These are phyloP conservation scores for Arnoldichthys spilopterus DNA, from an alignment of 2,797 vertebrate species.

Conservation along the genomic window DNA sequence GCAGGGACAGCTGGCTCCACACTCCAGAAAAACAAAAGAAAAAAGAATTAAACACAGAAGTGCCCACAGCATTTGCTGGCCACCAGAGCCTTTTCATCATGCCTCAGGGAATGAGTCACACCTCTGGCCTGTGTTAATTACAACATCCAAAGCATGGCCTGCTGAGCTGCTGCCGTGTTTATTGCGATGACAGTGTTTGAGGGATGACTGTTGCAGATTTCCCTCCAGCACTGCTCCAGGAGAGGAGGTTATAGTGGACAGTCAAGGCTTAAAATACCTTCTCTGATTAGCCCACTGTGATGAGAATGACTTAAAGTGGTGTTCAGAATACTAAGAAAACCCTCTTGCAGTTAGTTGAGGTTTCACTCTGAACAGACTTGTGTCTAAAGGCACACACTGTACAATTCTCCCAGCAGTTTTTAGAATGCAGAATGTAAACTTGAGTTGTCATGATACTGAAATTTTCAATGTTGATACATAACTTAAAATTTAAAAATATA, in stretches of 20 bases:
- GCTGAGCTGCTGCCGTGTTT: slow-evolving; percentile 28
- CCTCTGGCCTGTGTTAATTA: slow-evolving; percentile 16
- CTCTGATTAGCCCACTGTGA: background rate
- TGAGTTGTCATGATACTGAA: too few relatives aligned
- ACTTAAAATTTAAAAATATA: too few relatives aligned
- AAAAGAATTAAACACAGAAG: background rate
- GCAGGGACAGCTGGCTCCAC: background rate
- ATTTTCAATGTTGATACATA: too few relatives aligned
- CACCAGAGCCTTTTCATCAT: background rate
- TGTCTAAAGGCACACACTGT: too few relatives aligned
- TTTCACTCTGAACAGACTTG: too few relatives aligned
- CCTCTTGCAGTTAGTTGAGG: too few relatives aligned
- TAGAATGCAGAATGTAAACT: too few relatives aligned
- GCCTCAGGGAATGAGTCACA: slow-evolving; percentile 33
- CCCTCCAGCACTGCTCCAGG: background rate
- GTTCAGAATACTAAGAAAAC: too few relatives aligned
- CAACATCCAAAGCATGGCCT: slow-evolving; percentile 18
- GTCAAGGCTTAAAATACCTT: slow-evolving; percentile 26
- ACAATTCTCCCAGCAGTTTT: too few relatives aligned
- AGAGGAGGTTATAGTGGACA: slow-evolving; percentile 5
- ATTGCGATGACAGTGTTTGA: slow-evolving; percentile 36
- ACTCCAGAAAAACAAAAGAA: background rate
- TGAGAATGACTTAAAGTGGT: background rate
- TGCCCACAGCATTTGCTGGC: slow-evolving; percentile 4
- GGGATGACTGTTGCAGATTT: slow-evolving; percentile 15